These are phyloP conservation scores for Biston betularia DNA, from an alignment of 2,888 invertebrate species.

Conservation along the genomic window DNA sequence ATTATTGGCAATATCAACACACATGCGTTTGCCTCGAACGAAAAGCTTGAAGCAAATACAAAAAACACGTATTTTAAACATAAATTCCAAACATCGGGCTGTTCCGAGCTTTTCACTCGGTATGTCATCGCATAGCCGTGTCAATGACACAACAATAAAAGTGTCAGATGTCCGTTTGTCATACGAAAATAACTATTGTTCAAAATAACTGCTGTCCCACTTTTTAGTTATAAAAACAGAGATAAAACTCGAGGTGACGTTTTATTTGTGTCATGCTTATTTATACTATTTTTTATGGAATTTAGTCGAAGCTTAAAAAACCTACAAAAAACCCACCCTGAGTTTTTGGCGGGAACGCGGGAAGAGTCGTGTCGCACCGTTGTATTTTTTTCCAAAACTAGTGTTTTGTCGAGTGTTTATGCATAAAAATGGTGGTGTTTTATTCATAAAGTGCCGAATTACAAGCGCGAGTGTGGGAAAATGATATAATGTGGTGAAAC, in stretches of 20 bases:
- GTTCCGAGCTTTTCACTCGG: background rate
- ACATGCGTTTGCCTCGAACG: background rate
- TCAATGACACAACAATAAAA: conserved; percentile 19
- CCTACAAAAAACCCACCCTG: too few species aligned
- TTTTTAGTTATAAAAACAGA: conserved; percentile 13
- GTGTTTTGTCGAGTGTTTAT: too few species aligned
- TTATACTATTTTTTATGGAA: background rate
- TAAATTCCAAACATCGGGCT: background rate
- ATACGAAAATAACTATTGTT: conserved; percentile 18
- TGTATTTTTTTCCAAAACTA: too few species aligned
- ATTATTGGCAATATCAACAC: background rate
- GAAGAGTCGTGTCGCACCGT: too few species aligned
- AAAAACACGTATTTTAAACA: background rate
- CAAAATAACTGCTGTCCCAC: conserved; percentile 18
- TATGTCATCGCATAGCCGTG: conserved; percentile 1
- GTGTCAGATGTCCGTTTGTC: conserved; percentile 14
- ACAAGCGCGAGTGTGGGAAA: too few species aligned
- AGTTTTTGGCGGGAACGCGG: too few species aligned
- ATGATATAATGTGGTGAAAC: too few species aligned
- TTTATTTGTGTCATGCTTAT: background rate
- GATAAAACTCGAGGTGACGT: background rate
- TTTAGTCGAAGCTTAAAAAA: too few species aligned
- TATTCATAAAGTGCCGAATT: too few species aligned
- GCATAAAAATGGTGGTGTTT: too few species aligned
- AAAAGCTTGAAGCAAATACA: background rate